phyloP scores from a whole-genome alignment of 2,113 vertebrate genomes.

The Austrofundulus limnaeus region DNA sequence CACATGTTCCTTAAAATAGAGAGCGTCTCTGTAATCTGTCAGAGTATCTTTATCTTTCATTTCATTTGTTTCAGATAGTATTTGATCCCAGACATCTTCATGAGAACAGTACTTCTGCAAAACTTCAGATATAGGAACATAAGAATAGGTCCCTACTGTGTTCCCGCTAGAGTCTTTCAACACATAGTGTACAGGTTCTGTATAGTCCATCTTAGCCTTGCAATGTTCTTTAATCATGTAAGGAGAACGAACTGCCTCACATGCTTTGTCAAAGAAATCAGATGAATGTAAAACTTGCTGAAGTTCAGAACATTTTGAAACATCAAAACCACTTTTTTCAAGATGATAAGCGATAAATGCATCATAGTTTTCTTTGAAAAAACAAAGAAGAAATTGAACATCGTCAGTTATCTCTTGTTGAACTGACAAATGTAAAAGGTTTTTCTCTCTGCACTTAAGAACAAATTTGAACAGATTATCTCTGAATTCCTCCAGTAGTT shows the following conservation, averaged over 20 bases:
- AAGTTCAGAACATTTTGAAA: neutral
- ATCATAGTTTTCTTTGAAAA: conserved; percentile 3
- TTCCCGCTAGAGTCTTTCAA: neutral
- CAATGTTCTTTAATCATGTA: neutral
- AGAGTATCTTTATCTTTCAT: too few relatives aligned
- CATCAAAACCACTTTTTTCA: neutral
- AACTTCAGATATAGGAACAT: neutral
- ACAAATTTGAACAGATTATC: too few relatives aligned
- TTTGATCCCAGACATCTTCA: neutral
- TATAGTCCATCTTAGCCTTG: neutral
- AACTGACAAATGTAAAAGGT: too few relatives aligned
- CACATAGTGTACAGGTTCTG: neutral
- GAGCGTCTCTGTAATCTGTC: too few relatives aligned
- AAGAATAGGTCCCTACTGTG: neutral
- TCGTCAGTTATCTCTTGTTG: neutral
- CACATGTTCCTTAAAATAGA: neutral
- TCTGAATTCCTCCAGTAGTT: too few relatives aligned
- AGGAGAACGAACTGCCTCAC: neutral
- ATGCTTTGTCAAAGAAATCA: neutral
- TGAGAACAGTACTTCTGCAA: neutral
- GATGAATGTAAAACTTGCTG: neutral
- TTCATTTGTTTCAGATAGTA: neutral
- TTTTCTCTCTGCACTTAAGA: too few relatives aligned
- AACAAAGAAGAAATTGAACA: neutral
- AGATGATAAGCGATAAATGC: neutral